phyloP scores from a whole-genome alignment of 2,888 invertebrate species.

The Sialis lutaria region DNA sequence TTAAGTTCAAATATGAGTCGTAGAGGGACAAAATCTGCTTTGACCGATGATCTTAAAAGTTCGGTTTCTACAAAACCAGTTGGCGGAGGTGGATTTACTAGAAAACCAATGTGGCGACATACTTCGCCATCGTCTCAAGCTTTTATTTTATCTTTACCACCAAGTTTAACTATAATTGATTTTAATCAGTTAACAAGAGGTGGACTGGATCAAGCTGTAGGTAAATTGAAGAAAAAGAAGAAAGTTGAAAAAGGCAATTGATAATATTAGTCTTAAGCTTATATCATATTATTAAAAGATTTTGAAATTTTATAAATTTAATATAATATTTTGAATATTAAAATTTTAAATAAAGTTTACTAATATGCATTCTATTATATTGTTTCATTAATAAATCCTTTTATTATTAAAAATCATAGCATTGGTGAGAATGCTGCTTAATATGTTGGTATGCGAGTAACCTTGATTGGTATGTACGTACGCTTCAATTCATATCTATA shows the following conservation, averaged over 20 bases:
- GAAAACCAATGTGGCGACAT: conserved; percentile 7
- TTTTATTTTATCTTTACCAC: conserved; percentile 32
- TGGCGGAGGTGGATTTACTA: conserved; percentile 8
- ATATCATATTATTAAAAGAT: too few species aligned
- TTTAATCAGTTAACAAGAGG: conserved; percentile 49
- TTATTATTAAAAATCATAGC: too few species aligned
- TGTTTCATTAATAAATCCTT: too few species aligned
- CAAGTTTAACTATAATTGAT: conserved; percentile 54
- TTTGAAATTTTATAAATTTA: too few species aligned
- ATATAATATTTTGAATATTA: too few species aligned
- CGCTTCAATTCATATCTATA: too few species aligned
- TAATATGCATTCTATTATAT: too few species aligned
- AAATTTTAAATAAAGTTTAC: too few species aligned
- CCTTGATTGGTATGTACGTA: too few species aligned
- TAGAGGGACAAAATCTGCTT: not conserved
- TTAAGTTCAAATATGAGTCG: not conserved
- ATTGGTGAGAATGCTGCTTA: too few species aligned
- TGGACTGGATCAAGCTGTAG: conserved; percentile 32
- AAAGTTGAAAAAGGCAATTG: not conserved
- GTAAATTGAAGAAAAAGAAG: conserved; percentile 1
- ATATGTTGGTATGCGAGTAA: too few species aligned
- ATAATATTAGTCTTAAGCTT: too few species aligned
- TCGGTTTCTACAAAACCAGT: conserved; percentile 5
- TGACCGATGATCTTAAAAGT: not conserved
- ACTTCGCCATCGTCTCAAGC: conserved; percentile 16